A percentile compares a stretch with the other conserved stretches of the same genome.
phyloP scores from a whole-genome alignment of 2,797 vertebrate species.

The Scolopax bukidnonensis region DNA sequence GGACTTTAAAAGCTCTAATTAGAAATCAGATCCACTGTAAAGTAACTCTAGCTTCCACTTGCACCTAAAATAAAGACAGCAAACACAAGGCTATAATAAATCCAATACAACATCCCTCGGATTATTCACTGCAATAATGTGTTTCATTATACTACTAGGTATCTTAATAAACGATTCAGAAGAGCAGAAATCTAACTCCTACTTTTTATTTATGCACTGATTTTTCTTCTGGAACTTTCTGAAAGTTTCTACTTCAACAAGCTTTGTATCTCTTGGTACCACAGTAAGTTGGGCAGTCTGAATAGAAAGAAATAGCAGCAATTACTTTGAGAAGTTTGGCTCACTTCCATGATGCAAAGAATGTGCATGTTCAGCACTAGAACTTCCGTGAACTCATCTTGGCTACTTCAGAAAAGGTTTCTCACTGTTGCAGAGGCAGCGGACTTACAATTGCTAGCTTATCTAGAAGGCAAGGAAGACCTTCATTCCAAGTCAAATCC shows the following conservation, averaged over 20 bases:
- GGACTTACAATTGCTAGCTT: neutral
- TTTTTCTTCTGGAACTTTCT: conserved; percentile 2
- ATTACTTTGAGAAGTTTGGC: conserved; percentile 51
- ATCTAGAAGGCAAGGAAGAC: neutral
- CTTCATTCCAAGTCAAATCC: neutral
- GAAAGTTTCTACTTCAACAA: neutral
- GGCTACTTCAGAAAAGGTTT: neutral
- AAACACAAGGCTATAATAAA: conserved; percentile 39
- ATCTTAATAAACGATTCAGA: conserved; percentile 23
- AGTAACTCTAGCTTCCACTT: conserved; percentile 62
- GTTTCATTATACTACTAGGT: neutral
- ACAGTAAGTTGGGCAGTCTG: neutral
- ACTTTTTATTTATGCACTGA: neutral
- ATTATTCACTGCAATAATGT: neutral
- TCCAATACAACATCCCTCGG: neutral
- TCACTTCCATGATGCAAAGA: conserved; percentile 13
- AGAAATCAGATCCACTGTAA: conserved; percentile 65
- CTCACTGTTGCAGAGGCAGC: neutral
- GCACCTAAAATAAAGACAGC: conserved; percentile 49
- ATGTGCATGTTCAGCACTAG: conserved; percentile 24
- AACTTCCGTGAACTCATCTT: neutral
- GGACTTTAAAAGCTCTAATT: conserved; percentile 57
- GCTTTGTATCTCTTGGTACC: neutral
- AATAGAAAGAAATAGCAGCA: conserved; percentile 44
- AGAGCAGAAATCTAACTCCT: neutral